Percentiles rank a stretch among this genome's conserved stretches.
phyloP scores from a whole-genome alignment of 2,797 vertebrate species.

The Alauda arvensis region DNA sequence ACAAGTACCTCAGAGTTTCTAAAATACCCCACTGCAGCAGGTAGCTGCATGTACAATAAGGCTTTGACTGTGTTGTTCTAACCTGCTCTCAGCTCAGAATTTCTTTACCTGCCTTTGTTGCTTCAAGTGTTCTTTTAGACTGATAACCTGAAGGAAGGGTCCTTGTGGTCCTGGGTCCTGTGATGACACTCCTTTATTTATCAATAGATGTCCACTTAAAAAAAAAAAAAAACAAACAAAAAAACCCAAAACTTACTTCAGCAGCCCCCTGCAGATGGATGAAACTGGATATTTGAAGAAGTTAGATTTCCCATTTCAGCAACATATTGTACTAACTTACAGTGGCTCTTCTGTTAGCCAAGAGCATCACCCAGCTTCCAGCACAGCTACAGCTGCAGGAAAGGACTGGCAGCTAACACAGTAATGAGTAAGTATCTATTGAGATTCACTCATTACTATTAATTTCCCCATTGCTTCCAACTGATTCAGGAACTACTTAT shows the following conservation, averaged over 20 bases:
- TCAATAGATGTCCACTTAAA: neutral
- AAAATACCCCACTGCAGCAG: neutral
- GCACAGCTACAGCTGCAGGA: conserved; percentile 34
- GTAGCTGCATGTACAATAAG: neutral
- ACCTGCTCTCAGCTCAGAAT: neutral
- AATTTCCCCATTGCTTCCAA: conserved; percentile 49
- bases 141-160: neutral
- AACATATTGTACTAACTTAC: neutral
- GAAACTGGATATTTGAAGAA: neutral
- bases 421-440: conserved; percentile 43
- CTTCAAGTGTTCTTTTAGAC: neutral
- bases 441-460: conserved; percentile 66
- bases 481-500: conserved; percentile 61
- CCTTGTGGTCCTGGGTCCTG: neutral
- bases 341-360: conserved; percentile 24
- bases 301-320: conserved; percentile 5
- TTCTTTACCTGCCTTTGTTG: neutral
- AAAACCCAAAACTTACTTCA: neutral
- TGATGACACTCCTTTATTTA: neutral
- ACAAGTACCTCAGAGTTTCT: neutral
- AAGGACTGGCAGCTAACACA: conserved; percentile 37
- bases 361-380: conserved; percentile 30
- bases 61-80: neutral
- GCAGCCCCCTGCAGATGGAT: neutral
- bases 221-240: neutral